Evolutionary conservation across 2,888 invertebrate genomes (phyloP), one percentile per base, ranked within the genome.

Genomic region (Parnassius orleans): DNA sequence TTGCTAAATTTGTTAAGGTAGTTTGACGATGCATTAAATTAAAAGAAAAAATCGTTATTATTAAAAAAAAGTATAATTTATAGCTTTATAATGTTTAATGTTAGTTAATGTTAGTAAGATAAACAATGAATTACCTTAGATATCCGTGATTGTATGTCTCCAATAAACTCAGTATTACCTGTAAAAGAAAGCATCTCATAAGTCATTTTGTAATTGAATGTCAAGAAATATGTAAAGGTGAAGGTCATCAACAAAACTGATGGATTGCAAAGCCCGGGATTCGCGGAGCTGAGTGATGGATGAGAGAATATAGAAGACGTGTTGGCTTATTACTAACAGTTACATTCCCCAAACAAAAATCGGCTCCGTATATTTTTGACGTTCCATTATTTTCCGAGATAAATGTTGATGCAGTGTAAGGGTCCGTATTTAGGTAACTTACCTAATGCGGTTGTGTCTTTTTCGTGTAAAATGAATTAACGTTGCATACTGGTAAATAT

Each of bases 301-400:
- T 87, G 81, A 68, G 75, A 70, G 71, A 68, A 71, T 73, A 76
- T 75, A 75, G 78, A 77, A 81, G 78, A 85, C 84, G 81, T 85
- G 86, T 84, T 84, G 83, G 85, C 87, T 88, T 90, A 88, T 87
- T 86, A 87, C 79, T 78, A 80, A 77, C 79, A 84, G 80, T 77
- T 81, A 80, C 77, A 76, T 82, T 79, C 74, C 74, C 75, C 75
- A 78, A 78, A 81, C 79, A 79, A 79, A 81, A 84, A 83, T 84
- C 81, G 75, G 74, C 73, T 75, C 72, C 75, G 68, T 68, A 72
- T 69, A 68, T 72, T 72, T 76, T 76, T 83, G 88, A 87, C 86
- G 78, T 85, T 80, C 81, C 85, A 88, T 90, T 90, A 90, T 86
- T 88, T 86, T 80, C 78, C 77, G 79, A 84, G 83, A 86, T 81